Conservation (phyloP, 2,113 vertebrate genomes). For the Tetrax tetrax region DNA sequence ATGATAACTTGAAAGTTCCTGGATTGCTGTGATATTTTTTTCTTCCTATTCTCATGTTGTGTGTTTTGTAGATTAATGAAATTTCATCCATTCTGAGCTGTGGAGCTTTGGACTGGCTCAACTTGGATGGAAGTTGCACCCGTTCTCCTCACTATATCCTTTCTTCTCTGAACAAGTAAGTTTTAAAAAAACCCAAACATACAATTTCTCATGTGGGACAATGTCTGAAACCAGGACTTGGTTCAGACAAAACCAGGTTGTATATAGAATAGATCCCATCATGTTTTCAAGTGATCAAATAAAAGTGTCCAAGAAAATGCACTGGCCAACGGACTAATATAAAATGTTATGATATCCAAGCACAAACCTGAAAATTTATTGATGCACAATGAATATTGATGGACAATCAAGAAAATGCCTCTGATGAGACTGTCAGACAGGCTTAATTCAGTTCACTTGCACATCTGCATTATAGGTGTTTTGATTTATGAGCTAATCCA, state of each 20-base stretch:
- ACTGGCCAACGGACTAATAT: neutral
- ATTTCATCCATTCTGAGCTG: slow-evolving; percentile 24
- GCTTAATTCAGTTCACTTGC: neutral
- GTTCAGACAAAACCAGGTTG: neutral
- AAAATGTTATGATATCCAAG: neutral
- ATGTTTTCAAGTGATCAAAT: neutral
- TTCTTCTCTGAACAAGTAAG: slow-evolving; percentile 70
- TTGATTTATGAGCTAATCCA: neutral
- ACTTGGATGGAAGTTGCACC: slow-evolving; percentile 69
- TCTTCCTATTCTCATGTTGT: neutral
- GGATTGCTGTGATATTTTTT: neutral
- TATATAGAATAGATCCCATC: neutral
- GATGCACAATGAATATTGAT: neutral
- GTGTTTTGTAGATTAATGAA: slow-evolving; percentile 78
- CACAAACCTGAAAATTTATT: neutral
- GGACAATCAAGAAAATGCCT: neutral
- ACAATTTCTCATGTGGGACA: neutral
- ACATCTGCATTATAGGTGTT: neutral
- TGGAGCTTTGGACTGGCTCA: slow-evolving; percentile 79
- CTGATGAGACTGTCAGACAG: neutral
- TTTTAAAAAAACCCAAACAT: neutral
- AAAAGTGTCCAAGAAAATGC: neutral
- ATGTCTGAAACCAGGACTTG: neutral
- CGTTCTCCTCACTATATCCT: slow-evolving; percentile 14
- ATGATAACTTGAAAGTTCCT: neutral